Base-by-base conservation (phyloP, 2,888 invertebrate genomes). In the Dolichopus griseipennis region DNA sequence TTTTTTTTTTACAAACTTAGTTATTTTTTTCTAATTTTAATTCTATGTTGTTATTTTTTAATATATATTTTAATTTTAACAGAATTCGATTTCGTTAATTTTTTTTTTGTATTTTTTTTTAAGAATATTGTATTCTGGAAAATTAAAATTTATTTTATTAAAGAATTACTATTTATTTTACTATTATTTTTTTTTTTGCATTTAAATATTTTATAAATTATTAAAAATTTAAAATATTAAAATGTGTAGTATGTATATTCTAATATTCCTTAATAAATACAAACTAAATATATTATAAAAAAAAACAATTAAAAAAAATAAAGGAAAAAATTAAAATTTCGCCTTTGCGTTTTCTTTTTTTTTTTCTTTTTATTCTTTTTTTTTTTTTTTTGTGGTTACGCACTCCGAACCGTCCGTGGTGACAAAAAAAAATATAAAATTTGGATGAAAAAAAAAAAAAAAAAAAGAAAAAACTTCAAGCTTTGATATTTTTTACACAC, bases 301-400 rank as follows among this genome's bases (percentile, higher is more conserved):
- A n/a, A n/a, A n/a, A n/a, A n/a, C n/a, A n/a, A n/a, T n/a, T n/a
- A n/a, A n/a, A n/a, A n/a, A n/a, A n/a, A n/a, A n/a, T n/a, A n/a
- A n/a, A n/a, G n/a, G n/a, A 37, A 37, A 37, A n/a, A n/a, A n/a
- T n/a, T n/a, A n/a, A n/a, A 37, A 12, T 52, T 52, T 43, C 43
- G 52, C 52, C 52, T 52, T 52, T 52, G 52, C 52, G 41, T 41
- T 41, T 41, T 41, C 41, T 41, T 41, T 52, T 52, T 52, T 52
- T 52, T 52, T 52, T 52, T 52, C 15, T 12, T 52, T 52, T 52
- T 27, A 18, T 52, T 18, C 52, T 52, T 52, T 52, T 37, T 27
- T 52, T 52, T 52, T 52, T 52, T 52, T 37, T 27, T 52, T 52
- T 52, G 52, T 52, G 52, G 52, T 52, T 52, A 52, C 52, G 52